phyloP scores from a whole-genome alignment of 2,888 invertebrate genomes.

The Drosophila tanythrix region DNA sequence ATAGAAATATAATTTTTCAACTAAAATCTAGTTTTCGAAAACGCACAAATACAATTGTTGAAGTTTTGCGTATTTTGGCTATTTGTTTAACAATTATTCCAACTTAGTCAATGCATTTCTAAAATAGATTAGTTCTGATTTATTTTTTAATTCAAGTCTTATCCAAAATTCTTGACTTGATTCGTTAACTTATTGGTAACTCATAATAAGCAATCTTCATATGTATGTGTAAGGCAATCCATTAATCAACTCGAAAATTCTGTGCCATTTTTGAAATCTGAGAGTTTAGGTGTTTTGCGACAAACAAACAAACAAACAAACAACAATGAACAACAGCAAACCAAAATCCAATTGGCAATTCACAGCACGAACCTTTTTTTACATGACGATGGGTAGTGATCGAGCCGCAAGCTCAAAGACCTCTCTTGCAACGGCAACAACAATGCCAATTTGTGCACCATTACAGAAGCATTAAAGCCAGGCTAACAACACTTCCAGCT shows the following conservation, averaged over 20 bases:
- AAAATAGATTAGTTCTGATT: fast-evolving
- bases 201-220: neutral
- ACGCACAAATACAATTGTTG: neutral
- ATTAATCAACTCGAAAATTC: conserved; percentile 35
- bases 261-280: conserved; percentile 53
- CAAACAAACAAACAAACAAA: conserved; percentile 4
- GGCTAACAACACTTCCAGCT: conserved; percentile 57
- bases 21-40: neutral
- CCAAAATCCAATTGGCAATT: conserved; percentile 55
- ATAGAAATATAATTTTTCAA: neutral
- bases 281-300: conserved; percentile 14
- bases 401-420: conserved; percentile 60
- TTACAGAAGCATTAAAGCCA: conserved; percentile 72
- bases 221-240: conserved; percentile 20
- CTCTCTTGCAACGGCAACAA: conserved; percentile 34
- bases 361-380: conserved; percentile 63
- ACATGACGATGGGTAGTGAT: conserved; percentile 42
- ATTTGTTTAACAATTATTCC: fast-evolving
- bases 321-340: neutral
- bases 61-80: neutral
- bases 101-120: neutral
- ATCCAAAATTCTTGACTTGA: neutral
- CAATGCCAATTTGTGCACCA: conserved; percentile 74
- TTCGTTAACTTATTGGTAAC: neutral
- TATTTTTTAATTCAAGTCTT: neutral